Conservation (phyloP, 2,888 invertebrate genomes). For the Glyphotaelius pellucidus region DNA sequence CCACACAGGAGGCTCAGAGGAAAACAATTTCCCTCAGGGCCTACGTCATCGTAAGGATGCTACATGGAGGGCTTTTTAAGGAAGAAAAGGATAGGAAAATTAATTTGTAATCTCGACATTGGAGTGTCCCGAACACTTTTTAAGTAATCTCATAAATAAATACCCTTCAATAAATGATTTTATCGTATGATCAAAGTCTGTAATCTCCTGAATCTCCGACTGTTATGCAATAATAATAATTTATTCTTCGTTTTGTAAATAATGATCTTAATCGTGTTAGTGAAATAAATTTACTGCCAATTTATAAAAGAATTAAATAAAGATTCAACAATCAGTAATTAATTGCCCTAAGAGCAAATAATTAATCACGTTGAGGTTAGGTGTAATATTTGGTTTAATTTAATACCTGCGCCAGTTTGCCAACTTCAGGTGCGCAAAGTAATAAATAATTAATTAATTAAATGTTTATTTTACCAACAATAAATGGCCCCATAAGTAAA, state of each 20-base stretch:
- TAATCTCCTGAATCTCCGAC: too few species aligned
- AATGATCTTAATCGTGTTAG: not conserved
- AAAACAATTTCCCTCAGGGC: too few species aligned
- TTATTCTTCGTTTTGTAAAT: not conserved
- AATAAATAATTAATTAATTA: not conserved
- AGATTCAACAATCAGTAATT: not conserved
- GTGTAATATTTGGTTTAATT: not conserved
- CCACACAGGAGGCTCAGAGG: too few species aligned
- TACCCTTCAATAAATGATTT: too few species aligned
- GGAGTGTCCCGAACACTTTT: too few species aligned
- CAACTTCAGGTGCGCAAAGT: not conserved
- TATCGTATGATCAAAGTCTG: too few species aligned
- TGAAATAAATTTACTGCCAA: not conserved
- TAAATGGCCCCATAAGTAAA: not conserved
- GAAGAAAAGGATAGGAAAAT: too few species aligned
- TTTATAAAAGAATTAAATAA: not conserved
- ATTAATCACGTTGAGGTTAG: not conserved
- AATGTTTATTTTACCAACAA: constrained; percentile 32
- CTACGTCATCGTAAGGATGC: too few species aligned
- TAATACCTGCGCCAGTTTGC: not conserved
- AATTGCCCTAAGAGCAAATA: not conserved
- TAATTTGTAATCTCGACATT: too few species aligned
- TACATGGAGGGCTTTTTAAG: too few species aligned
- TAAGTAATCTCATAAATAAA: too few species aligned
- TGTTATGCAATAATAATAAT: not conserved